Conservation (phyloP, 2,113 vertebrate species). For the Brevimyrus niger region DNA sequence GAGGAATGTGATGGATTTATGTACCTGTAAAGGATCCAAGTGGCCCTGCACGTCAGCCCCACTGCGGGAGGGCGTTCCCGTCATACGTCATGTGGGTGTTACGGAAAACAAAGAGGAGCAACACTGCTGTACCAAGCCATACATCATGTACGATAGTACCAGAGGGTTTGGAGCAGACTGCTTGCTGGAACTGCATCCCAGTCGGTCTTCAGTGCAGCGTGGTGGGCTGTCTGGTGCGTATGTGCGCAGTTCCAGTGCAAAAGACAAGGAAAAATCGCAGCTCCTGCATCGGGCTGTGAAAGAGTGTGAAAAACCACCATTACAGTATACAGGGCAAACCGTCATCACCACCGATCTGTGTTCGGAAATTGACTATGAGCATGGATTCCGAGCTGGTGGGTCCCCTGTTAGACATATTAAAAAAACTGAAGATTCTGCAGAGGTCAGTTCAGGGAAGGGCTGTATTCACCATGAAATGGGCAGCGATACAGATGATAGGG, state of each 20-base stretch:
- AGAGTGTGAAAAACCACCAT: not conserved
- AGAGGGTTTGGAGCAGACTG: not conserved
- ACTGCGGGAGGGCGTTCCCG: constrained; percentile 46
- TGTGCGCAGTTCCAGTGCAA: not conserved
- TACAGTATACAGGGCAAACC: not conserved
- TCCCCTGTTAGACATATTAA: not conserved
- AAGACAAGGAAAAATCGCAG: not conserved
- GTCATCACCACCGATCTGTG: constrained; percentile 2
- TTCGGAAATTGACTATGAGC: constrained; percentile 10
- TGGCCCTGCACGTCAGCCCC: constrained; percentile 12
- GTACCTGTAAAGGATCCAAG: not conserved
- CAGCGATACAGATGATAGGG: not conserved
- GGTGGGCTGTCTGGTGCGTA: not conserved
- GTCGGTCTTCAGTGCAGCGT: not conserved
- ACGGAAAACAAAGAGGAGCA: constrained; percentile 1
- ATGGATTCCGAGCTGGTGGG: not conserved
- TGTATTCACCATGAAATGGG: not conserved
- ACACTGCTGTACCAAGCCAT: not conserved
- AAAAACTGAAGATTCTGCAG: constrained; percentile 17
- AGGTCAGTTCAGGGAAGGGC: not conserved
- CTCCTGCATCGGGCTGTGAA: not conserved
- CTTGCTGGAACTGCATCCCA: not conserved
- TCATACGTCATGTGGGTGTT: constrained; percentile 50
- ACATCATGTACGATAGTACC: not conserved
- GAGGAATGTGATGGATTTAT: not conserved